Base-by-base conservation (phyloP, 2,797 vertebrate genomes). In the Eulemur coronatus region DNA sequence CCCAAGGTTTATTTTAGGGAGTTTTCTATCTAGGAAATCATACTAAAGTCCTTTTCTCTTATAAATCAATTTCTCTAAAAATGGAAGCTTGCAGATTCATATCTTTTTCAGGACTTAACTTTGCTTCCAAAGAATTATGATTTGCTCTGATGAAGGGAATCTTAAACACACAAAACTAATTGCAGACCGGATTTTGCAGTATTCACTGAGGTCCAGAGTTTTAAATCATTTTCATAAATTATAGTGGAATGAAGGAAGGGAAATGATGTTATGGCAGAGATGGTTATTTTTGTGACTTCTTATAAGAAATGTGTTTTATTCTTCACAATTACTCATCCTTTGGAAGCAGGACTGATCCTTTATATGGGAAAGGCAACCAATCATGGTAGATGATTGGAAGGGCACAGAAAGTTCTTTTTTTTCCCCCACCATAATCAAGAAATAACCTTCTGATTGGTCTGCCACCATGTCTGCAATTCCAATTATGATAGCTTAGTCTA, bases 161-260 rank as follows among this genome's bases (percentile, higher is more conserved):
- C 97, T 92, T 92, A 97, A 98, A 97, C 96, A 96, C 84, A 88
- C 93, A 92, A 94, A 97, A 96, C 96, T 98, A 98, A 98, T 98
- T 98, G 97, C 96, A 97, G 96, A 91, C 96, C 46, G 81, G 97
- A 98, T 97, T 98, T 96, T 78, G 46, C 48, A 67, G 46, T 91
- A 95, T 96, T 97, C 98, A 96, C 96, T 84, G 43, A 97, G 97
- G 98, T 98, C 96, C 86, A 82, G 96, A 97, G 97, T 93, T 97
- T 96, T 98, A 98, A 97, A 97, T 2, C 67, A 96, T 98, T 98
- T 98, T 98, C 90, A 92, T 98, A 97, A 98, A 97, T 97, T 97
- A 96, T 22, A 96, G 95, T 65, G 43, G 78, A 70, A 35, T 15
- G 95, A 89, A 96, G 84, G 81, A 59, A 96, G 38, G 97, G 26